Evolutionary conservation across 1,140 invertebrate genomes (phyloP).

Genomic region (Drosophila baimaii): DNA sequence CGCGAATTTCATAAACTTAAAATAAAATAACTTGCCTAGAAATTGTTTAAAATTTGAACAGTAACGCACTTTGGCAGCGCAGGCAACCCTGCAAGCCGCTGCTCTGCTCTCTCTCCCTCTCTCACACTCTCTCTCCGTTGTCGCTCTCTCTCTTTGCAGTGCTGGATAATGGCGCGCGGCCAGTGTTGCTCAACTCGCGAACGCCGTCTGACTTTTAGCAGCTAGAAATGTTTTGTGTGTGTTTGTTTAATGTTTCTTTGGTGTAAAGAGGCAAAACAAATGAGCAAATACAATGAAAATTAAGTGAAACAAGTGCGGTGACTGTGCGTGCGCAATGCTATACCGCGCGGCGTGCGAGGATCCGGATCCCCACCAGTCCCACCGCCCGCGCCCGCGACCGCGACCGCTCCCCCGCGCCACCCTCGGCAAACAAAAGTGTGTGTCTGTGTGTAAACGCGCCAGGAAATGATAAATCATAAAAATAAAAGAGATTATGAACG

Average conservation of each 20-base stretch:
- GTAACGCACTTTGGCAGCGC: constrained; percentile 12
- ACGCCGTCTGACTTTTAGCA: constrained; percentile 40
- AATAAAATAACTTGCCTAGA: neutral
- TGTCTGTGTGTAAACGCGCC: constrained; percentile 20
- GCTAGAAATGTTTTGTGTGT: constrained; percentile 48
- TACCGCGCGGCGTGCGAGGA: constrained; percentile 32
- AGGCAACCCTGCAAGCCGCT: constrained; percentile 22
- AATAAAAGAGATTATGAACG: constrained; percentile 29
- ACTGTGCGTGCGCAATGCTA: constrained; percentile 35
- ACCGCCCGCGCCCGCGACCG: constrained; percentile 11
- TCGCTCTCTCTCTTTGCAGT: constrained; percentile 21
- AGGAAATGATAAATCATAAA: constrained; percentile 52
- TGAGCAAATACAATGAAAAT: constrained; percentile 28
- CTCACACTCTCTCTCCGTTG: neutral
- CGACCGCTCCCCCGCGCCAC: constrained; percentile 6
- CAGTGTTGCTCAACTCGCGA: constrained; percentile 28
- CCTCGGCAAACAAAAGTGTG: constrained; percentile 12
- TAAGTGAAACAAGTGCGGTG: constrained; percentile 12
- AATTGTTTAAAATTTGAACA: constrained; percentile 19
- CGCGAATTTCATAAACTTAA: neutral
- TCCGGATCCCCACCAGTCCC: constrained; percentile 23
- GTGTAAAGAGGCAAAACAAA: constrained; percentile 24
- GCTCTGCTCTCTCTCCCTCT: constrained; percentile 3
- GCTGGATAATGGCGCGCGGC: constrained; percentile 9
- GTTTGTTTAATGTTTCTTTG: constrained; percentile 42